These are phyloP conservation scores for Myopa testacea DNA, from an alignment of 2,888 invertebrate species.

Conservation along the genomic window DNA sequence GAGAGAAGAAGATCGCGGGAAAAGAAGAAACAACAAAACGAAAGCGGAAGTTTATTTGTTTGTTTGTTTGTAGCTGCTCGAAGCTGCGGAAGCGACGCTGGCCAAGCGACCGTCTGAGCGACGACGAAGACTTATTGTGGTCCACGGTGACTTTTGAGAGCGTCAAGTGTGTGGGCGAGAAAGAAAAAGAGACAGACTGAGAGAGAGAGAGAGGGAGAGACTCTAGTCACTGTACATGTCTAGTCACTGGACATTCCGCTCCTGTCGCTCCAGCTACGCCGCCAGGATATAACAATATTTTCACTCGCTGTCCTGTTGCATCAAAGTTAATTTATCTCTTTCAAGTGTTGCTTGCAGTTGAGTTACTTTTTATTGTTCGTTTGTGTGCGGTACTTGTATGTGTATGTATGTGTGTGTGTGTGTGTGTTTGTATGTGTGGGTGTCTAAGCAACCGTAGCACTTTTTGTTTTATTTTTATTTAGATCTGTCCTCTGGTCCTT, in stretches of 20 bases:
- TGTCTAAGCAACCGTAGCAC: not conserved
- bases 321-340: conserved; percentile 54
- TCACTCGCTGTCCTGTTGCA: conserved; percentile 50
- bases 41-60: not conserved
- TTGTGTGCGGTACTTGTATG: conserved; percentile 9
- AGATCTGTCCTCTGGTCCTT: not conserved
- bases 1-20: not conserved
- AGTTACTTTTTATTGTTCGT: conserved; percentile 18
- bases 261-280: not conserved
- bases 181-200: not conserved
- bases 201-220: not conserved
- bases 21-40: not conserved
- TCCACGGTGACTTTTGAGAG: not conserved
- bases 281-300: conserved; percentile 32
- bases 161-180: not conserved
- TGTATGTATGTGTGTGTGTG: not conserved
- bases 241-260: no score
- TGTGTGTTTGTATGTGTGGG: conserved; percentile 3
- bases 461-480: conserved; percentile 4
- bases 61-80: no score
- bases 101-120: not conserved
- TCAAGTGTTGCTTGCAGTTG: conserved; percentile 40
- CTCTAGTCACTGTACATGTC: no score
- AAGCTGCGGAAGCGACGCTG: not conserved
- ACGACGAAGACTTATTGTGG: no score